Evolutionary conservation across 2,888 invertebrate genomes (phyloP), one percentile per base, ranked within the genome.

Genomic region (Zygaena filipendulae): DNA sequence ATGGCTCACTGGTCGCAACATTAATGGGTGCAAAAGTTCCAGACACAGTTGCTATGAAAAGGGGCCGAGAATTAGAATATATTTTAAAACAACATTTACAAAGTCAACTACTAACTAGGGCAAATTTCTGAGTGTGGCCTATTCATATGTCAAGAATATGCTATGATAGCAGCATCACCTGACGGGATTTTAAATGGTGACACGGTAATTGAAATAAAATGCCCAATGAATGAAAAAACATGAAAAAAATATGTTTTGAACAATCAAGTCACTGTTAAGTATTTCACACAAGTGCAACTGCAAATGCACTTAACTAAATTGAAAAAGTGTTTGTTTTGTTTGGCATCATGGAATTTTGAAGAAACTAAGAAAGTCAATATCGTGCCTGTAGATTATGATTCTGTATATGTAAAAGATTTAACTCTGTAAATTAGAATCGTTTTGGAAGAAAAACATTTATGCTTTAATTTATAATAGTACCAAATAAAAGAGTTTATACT

Each of bases 301-400:
- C 40, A 42, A 38, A 42, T 39, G 38, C 37, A 30, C 27, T 26
- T 30, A 14, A 8, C n/a, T n/a, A 26, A 32, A 10, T 32, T 24
- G 29, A 11, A 19, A 2, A 35, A 37, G 12, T 20, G 30, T 6
- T 21, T 35, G 3, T 45, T 43, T 33, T 40, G 42, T 33, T 33
- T 45, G 7, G 44, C n/a, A n/a, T n/a, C n/a, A n/a, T n/a, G n/a
- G n/a, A n/a, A n/a, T n/a, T n/a, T n/a, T n/a, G n/a, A n/a, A n/a
- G n/a, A n/a, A n/a, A n/a, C n/a, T n/a, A n/a, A n/a, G n/a, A n/a
- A n/a, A n/a, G n/a, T n/a, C n/a, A n/a, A n/a, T n/a, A n/a, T n/a
- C n/a, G n/a, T n/a, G n/a, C n/a, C n/a, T n/a, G n/a, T n/a, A n/a
- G n/a, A 40, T 22, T n/a, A 35, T 25, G n/a, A n/a, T n/a, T n/a